These are phyloP conservation scores for Columba guinea DNA, from an alignment of 2,797 vertebrate genomes.

Conservation along the genomic window DNA sequence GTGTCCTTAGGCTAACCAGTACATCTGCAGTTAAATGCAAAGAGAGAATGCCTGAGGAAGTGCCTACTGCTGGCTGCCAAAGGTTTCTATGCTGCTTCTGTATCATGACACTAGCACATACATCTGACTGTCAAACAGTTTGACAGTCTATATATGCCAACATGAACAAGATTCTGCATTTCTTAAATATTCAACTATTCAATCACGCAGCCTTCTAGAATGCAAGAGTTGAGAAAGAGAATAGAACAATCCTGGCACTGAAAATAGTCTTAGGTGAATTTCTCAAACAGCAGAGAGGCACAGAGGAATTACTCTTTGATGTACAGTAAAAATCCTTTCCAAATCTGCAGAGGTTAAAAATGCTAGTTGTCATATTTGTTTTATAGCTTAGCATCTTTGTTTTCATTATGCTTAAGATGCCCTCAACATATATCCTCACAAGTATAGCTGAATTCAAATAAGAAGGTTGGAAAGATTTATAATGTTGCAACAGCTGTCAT, in stretches of 20 bases:
- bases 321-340: slow-evolving; percentile 4
- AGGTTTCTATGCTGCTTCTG: not conserved
- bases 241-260: not conserved
- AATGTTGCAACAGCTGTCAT: slow-evolving; percentile 17
- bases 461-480: slow-evolving; percentile 54
- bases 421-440: not conserved
- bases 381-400: slow-evolving; percentile 26
- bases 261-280: not conserved
- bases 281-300: not conserved
- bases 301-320: not conserved
- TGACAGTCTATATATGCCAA: not conserved
- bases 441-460: slow-evolving; percentile 17
- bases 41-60: not conserved
- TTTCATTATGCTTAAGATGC: slow-evolving; percentile 33
- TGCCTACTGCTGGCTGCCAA: not conserved
- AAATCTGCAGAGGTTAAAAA: slow-evolving; percentile 33
- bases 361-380: slow-evolving; percentile 12
- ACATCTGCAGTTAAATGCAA: not conserved
- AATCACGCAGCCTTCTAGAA: not conserved
- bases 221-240: not conserved
- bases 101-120: not conserved
- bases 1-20: not conserved
- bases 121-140: not conserved
- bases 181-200: not conserved
- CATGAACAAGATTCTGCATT: not conserved